A percentile compares a stretch with the other conserved stretches of the same genome.
These are phyloP conservation scores for Limnephilus auricula DNA, from an alignment of 2,888 invertebrate genomes.

Conservation along the genomic window DNA sequence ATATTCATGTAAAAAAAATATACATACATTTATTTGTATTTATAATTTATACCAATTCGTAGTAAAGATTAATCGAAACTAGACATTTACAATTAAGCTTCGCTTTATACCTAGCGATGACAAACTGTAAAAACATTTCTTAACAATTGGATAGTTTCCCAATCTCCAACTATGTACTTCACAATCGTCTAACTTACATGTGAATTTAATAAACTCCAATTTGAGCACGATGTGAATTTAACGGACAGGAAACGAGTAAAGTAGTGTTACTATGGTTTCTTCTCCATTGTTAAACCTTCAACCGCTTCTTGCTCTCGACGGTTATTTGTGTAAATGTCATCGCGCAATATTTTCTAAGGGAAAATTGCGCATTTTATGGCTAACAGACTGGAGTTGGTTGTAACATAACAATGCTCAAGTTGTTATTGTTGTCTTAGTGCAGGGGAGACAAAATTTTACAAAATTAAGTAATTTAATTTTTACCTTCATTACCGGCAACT, in stretches of 20 bases:
- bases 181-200: background rate
- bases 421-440: background rate
- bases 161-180: background rate
- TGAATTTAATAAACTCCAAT: background rate
- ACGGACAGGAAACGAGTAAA: background rate
- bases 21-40: too few relatives aligned
- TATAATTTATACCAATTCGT: too few relatives aligned
- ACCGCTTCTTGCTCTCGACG: background rate
- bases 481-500: too few relatives aligned
- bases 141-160: background rate
- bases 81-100: too few relatives aligned
- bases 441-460: background rate
- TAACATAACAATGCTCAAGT: background rate
- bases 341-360: background rate
- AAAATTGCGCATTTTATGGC: slow-evolving; percentile 14
- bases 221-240: background rate
- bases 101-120: background rate
- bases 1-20: too few relatives aligned
- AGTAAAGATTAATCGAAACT: too few relatives aligned
- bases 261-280: background rate
- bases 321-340: slow-evolving; percentile 29
- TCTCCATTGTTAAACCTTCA: slow-evolving; percentile 11
- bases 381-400: background rate
- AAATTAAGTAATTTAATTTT: background rate
- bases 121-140: background rate